Conservation (phyloP, 2,888 invertebrate genomes). For the Notocelia uddmanniana region DNA sequence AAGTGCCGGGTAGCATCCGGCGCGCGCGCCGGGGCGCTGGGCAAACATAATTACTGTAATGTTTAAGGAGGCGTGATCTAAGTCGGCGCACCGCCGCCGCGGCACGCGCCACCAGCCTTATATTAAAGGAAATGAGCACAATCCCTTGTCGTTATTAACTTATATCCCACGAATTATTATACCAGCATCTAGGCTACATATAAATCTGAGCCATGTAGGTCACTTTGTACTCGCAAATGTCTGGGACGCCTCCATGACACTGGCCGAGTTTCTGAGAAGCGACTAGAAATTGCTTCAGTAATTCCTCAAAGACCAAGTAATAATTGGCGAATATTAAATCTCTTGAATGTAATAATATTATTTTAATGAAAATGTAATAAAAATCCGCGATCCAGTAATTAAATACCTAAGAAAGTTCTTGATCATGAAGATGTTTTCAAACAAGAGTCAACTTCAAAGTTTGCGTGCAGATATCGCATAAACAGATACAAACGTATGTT, state of each 20-base stretch:
- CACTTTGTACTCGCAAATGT: neutral
- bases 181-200: conserved; percentile 2
- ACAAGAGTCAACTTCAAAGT: neutral
- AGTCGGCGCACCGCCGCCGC: conserved; percentile 52
- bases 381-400: neutral
- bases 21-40: conserved; percentile 47
- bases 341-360: too few relatives aligned
- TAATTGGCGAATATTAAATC: neutral
- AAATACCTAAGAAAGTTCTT: too few relatives aligned
- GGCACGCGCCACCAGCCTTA: conserved; percentile 53
- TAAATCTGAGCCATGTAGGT: conserved; percentile 11
- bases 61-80: conserved; percentile 54
- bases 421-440: too few relatives aligned
- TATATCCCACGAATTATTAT: conserved; percentile 19
- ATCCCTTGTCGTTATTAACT: conserved; percentile 26
- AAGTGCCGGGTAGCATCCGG: conserved; percentile 51
- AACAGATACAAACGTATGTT: neutral
- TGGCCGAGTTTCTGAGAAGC: neutral
- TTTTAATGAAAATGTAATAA: too few relatives aligned
- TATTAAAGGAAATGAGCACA: conserved; percentile 39
- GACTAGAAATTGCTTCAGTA: neutral
- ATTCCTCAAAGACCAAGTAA: neutral
- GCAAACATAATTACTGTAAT: conserved; percentile 62
- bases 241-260: neutral
- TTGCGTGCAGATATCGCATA: neutral